A percentile compares a stretch with the other conserved stretches of the same genome.
Evolutionary conservation across 2,113 vertebrate species (phyloP).

Genomic region (Callithrix jacchus): DNA sequence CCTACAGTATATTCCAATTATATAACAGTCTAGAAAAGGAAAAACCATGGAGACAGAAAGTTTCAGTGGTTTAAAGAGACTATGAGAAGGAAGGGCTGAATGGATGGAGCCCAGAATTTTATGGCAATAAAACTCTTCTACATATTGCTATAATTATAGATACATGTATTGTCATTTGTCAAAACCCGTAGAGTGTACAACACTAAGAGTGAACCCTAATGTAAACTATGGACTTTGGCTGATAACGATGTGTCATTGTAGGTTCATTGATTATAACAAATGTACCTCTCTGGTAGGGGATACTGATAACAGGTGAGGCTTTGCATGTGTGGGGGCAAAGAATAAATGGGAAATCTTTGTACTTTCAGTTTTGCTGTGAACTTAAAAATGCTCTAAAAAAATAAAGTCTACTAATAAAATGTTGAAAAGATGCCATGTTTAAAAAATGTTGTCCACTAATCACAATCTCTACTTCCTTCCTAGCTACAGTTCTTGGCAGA

Average conservation of each 20-base stretch:
- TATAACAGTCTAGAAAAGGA: background rate
- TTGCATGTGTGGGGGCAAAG: background rate
- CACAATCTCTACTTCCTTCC: background rate
- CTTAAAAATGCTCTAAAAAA: background rate
- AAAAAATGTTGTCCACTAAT: background rate
- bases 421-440: background rate
- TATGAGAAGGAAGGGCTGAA: background rate
- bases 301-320: background rate
- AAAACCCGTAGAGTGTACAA: too few species aligned
- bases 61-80: background rate
- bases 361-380: background rate
- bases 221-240: background rate
- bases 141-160: background rate
- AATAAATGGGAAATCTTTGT: background rate
- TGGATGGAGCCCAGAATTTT: background rate
- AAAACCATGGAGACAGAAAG: background rate
- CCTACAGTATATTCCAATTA: background rate
- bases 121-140: background rate
- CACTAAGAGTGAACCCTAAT: background rate
- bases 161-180: background rate
- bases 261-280: background rate
- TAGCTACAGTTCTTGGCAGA: background rate
- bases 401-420: background rate
- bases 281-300: background rate
- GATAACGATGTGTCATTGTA: background rate